Conservation (phyloP, 2,113 vertebrate genomes). For the Oncorhynchus masou region DNA sequence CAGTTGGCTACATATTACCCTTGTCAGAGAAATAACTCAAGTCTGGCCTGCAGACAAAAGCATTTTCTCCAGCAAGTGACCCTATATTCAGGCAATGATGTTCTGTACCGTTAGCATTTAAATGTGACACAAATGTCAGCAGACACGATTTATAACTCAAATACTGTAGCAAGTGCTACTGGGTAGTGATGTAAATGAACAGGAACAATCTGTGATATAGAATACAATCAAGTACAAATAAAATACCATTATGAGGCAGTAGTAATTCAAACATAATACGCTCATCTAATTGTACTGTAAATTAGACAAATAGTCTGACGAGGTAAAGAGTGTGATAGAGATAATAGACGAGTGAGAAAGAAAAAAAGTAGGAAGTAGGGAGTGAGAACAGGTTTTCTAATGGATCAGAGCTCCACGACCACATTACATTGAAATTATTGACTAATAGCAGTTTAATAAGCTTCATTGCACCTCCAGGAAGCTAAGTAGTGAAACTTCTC, state of each 20-base stretch:
- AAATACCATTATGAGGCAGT: neutral
- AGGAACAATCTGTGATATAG: neutral
- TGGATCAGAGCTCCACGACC: neutral
- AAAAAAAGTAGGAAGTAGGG: neutral
- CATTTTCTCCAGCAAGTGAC: conserved; percentile 12
- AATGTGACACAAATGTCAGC: conserved; percentile 20
- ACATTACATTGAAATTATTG: conserved; percentile 4
- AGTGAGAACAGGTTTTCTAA: neutral
- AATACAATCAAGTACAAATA: neutral
- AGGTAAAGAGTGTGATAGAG: conserved; percentile 7
- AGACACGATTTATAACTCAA: neutral
- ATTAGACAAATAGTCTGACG: neutral
- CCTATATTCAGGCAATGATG: conserved; percentile 9
- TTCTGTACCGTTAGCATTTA: conserved; percentile 16
- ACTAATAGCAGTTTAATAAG: neutral
- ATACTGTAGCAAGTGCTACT: neutral
- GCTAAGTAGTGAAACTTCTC: conserved; percentile 13
- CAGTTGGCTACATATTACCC: neutral
- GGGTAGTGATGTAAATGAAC: neutral
- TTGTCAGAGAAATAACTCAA: conserved; percentile 11
- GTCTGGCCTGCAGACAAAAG: neutral
- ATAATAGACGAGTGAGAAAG: neutral
- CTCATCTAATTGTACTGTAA: too few relatives aligned
- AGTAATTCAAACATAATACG: neutral
- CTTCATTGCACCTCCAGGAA: conserved; percentile 10